Base-by-base conservation (phyloP, 2,797 vertebrate species). In the Enteromius paludinosus region DNA sequence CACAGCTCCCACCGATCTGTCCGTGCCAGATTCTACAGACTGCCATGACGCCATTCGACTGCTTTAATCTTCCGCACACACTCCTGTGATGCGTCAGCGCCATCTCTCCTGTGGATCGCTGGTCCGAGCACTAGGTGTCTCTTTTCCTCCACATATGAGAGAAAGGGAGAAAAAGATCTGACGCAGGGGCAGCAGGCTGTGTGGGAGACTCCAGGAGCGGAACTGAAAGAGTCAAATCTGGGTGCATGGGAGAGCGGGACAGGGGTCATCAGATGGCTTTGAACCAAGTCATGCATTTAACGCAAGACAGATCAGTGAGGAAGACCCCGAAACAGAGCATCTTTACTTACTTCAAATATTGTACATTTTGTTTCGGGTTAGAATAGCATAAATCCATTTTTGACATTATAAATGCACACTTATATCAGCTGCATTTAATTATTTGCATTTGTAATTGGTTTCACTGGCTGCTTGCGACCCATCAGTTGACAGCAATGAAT, bases 71-170 rank as follows among this genome's bases (percentile, higher is more conserved):
- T 35, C 68, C 7, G 38, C 52, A 15, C 41, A 20, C 45, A 30
- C 66, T 73, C 33, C 45, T 61, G 35, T 20, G 59, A 68, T 25
- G 8, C 62, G 45, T 47, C 61, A 78, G 25, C 30, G 66, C 62
- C 7, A 7, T 33, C 15, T 49, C 52, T 33, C 30, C 8, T 47
- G 18, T 49, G 8, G 54, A 8, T 41, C 17, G 10, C 11, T 1
- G 20, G 14, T 61, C 18, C 9, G 89, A 89, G 91, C 94, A 94
- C 93, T 88, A 90, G 94, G 90, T 89, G 94, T 93, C 94, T 93
- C 94, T 93, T 90, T 81, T 86, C 87, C 87, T 92, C 94, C 90
- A 94, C 80, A n/a, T 23, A 54, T 87, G 62, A 86, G 70, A 35
- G 17, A 35, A 11, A 43, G 11, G 3, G 41, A 43, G 41, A 43